Conservation (phyloP, 1,140 invertebrate species). For the Heliconius hermathena region DNA sequence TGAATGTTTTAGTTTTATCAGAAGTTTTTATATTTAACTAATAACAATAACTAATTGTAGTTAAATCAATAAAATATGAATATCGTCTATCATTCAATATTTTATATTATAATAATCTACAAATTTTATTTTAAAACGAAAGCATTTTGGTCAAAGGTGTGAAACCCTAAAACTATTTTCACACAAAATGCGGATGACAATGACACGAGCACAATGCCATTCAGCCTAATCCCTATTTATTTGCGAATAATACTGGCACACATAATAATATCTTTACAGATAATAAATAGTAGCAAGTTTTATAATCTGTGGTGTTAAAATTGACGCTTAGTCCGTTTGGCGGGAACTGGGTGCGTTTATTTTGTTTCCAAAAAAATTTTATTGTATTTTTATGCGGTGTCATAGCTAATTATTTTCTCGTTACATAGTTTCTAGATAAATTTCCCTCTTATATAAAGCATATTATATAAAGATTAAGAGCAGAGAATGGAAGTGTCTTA, state of each 20-base stretch:
- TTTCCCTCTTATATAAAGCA: no score
- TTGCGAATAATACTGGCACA: conserved; percentile 59
- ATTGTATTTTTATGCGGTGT: background rate
- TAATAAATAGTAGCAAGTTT: conserved; percentile 64
- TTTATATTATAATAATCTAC: background rate
- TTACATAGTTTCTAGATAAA: background rate
- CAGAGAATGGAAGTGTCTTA: no score
- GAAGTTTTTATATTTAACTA: no score
- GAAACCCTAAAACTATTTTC: conserved; percentile 46
- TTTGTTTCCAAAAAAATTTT: conserved; percentile 1
- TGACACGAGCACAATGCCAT: conserved; percentile 59
- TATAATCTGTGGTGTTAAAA: conserved; percentile 63
- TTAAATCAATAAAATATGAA: no score
- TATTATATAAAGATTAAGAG: no score
- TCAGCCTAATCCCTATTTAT: conserved; percentile 56
- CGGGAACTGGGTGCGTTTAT: conserved; percentile 25
- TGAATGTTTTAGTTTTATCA: no score
- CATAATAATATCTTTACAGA: conserved; percentile 54
- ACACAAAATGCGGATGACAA: conserved; percentile 57
- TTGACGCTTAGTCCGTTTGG: conserved; percentile 49
- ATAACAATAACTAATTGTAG: no score
- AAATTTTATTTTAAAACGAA: background rate
- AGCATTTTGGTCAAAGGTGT: background rate
- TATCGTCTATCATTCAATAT: no score
- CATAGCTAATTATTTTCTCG: background rate